These are phyloP conservation scores for Nipponacmea schrenckii DNA, from an alignment of 2,888 invertebrate genomes.

Conservation along the genomic window DNA sequence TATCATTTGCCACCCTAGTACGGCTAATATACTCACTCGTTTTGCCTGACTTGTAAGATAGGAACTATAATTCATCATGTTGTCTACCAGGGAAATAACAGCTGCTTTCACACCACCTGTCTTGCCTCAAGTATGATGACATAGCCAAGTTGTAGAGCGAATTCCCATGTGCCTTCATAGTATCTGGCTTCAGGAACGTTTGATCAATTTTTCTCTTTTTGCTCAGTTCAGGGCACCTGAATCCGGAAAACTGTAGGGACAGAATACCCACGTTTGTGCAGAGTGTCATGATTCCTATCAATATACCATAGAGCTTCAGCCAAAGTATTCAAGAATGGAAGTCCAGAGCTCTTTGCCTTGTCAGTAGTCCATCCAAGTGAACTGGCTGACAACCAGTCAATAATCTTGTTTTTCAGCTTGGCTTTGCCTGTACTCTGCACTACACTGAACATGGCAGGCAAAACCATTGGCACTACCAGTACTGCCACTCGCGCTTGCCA, in stretches of 20 bases:
- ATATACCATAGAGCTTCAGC: not conserved
- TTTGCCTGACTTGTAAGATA: slow-evolving; percentile 5
- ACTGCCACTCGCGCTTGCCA: no score
- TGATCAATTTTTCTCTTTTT: not conserved
- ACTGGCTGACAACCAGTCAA: not conserved
- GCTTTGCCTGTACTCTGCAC: not conserved
- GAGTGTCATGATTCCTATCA: not conserved
- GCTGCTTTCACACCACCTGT: not conserved
- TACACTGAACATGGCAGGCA: no score
- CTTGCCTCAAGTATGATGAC: not conserved
- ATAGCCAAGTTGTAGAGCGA: not conserved
- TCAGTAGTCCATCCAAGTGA: not conserved
- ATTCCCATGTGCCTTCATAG: not conserved
- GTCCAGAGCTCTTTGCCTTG: not conserved
- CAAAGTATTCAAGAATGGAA: not conserved
- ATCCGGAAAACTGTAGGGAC: not conserved
- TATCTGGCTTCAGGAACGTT: not conserved
- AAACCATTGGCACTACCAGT: no score
- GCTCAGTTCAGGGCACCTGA: not conserved
- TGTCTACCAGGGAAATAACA: no score
- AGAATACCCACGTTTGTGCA: not conserved
- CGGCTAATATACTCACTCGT: not conserved
- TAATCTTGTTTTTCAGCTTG: not conserved
- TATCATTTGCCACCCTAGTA: no score
- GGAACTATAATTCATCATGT: not conserved